Evolutionary conservation across 92 coral and sea anemone genomes (phyloP), one percentile per base, ranked within the genome.

Genomic region (Hydrozoanthus gracilis): DNA sequence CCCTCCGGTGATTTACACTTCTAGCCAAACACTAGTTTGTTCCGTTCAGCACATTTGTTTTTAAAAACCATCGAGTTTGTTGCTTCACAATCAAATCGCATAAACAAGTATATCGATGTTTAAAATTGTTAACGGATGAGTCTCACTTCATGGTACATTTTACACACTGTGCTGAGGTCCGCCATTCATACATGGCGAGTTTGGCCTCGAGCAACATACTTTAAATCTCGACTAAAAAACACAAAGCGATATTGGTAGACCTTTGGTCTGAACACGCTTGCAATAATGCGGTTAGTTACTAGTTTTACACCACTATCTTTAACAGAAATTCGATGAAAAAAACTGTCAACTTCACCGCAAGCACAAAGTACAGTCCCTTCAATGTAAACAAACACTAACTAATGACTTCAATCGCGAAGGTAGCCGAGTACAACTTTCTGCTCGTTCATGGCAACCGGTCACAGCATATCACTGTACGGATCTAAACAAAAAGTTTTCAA

Each of bases 121-220:
- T 80, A 18, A 4, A 46, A 20, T 51, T 8, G 12, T 49, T 49
- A 47, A 64, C 49, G 48, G 48, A 49, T 17, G 64, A 16, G 45
- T 46, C 39, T 48, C 62, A 3, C 48, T 46, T 80, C 20, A n/a
- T 20, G 8, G 73, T 8, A 27, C 17, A 15, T 11, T 39, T 14
- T 7, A 4, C 8, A 61, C 9, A 61, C 3, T 27, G 51, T 74
- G 74, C 51, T 18, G 60, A 61, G 11, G 20, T 64, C 73, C 71
- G 11, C 18, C 6, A 62, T 47, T 62, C 58, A 48, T 49, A 16
- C 62, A 17, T 48, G 35, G 61, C 72, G 47, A 46, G 27, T 49
- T 51, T 78, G 15, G 85, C 85, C 85, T 49, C 56, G 6, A 65
- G 85, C 44, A 65, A 80, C 64, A 64, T 46, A 48, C 44, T 66